A percentile compares a stretch with the other conserved stretches of the same genome.
phyloP scores from a whole-genome alignment of 1,140 invertebrate genomes.

The Drosophila hydei region DNA sequence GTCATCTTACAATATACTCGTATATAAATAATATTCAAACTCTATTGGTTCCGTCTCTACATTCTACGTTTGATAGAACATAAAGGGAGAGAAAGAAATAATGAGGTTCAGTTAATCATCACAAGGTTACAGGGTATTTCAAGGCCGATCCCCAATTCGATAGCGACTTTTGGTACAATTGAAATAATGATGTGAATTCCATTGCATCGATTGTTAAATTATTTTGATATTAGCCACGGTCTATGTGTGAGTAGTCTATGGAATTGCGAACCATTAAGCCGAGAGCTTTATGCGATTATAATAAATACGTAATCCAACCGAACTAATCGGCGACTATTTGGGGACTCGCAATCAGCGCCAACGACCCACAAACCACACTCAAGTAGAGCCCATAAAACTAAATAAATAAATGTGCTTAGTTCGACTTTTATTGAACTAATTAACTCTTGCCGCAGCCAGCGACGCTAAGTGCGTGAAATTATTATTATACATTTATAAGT shows the following conservation, averaged over 20 bases:
- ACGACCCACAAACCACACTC: background rate
- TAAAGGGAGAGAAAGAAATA: no score
- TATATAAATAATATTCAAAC: no score
- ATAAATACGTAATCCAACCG: constrained; percentile 14
- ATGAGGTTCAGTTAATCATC: no score
- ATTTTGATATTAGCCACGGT: background rate
- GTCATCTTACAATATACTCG: no score
- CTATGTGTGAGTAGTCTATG: background rate
- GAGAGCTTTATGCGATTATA: constrained; percentile 31
- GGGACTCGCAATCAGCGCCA: background rate
- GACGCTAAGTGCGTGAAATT: constrained; percentile 3
- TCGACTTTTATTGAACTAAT: constrained; percentile 8
- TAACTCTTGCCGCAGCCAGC: background rate
- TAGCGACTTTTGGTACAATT: background rate
- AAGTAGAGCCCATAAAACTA: background rate
- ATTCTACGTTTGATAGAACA: no score
- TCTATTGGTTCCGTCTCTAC: no score
- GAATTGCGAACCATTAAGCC: background rate
- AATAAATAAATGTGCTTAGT: background rate
- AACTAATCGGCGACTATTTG: constrained; percentile 4
- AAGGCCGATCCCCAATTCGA: background rate
- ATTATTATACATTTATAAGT: background rate
- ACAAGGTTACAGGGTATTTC: no score
- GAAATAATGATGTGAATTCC: constrained; percentile 12
- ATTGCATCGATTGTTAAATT: background rate